A percentile compares a stretch with the other conserved stretches of the same genome.
Evolutionary conservation across 2,113 vertebrate species (phyloP).

Genomic region (Ophiodon elongatus): DNA sequence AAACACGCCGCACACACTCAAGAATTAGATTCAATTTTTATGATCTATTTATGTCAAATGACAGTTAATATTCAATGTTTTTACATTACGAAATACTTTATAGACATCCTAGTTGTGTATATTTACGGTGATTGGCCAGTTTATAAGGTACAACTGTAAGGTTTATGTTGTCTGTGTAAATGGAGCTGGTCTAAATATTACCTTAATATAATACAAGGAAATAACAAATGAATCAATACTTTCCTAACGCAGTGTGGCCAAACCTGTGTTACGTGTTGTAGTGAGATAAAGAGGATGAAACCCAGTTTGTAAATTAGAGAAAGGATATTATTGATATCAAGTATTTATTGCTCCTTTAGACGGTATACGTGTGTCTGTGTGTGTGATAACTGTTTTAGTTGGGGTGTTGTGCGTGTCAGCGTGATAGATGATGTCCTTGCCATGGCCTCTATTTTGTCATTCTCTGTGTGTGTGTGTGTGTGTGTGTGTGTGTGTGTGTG

Average conservation of each 20-base stretch:
- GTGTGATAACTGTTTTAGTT: constrained; percentile 39
- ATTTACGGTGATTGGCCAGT: not conserved
- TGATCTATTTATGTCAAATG: constrained; percentile 47
- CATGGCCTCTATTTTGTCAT: constrained; percentile 51
- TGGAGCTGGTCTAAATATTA: not conserved
- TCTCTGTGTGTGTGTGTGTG: constrained; percentile 29
- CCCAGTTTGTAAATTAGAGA: constrained; percentile 49
- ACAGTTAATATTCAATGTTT: constrained; percentile 1
- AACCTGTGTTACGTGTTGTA: not conserved
- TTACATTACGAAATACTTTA: constrained; percentile 5
- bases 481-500: constrained; percentile 28
- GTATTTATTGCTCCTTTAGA: constrained; percentile 55
- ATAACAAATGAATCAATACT: not conserved
- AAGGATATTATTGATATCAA: constrained; percentile 42
- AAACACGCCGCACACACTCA: constrained; percentile 18
- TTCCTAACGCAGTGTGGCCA: too few species aligned
- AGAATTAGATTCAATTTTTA: constrained; percentile 59
- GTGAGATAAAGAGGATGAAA: constrained; percentile 26
- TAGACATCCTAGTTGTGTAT: not conserved
- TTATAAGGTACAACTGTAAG: constrained; percentile 11
- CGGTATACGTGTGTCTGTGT: not conserved
- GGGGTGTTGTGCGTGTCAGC: constrained; percentile 42
- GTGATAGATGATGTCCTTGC: constrained; percentile 68
- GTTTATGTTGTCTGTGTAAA: not conserved
- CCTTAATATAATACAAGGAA: not conserved